Conservation (phyloP, 2,888 invertebrate genomes). For the Drosophila ezoana region DNA sequence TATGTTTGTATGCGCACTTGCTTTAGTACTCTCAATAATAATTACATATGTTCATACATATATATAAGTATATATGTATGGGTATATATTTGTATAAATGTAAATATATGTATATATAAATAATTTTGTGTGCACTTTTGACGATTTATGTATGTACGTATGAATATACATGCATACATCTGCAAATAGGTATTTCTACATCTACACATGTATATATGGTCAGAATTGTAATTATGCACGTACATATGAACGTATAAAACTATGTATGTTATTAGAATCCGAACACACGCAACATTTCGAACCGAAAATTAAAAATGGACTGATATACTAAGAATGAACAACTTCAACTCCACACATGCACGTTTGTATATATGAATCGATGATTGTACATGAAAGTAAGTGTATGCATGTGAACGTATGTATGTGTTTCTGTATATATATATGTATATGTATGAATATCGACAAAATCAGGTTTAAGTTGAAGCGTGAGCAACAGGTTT, state of each 20-base stretch:
- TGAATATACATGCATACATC: slow-evolving; percentile 16
- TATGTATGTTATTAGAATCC: slow-evolving; percentile 42
- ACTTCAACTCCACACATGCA: slow-evolving; percentile 54
- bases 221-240: slow-evolving; percentile 26
- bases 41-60: slow-evolving; percentile 3
- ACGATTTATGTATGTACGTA: slow-evolving; percentile 4
- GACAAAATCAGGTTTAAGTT: slow-evolving; percentile 55
- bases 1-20: slow-evolving; percentile 13
- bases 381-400: slow-evolving; percentile 39
- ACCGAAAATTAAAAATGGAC: slow-evolving; percentile 59
- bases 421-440: slow-evolving; percentile 4
- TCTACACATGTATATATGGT: background rate
- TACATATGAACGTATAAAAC: slow-evolving; percentile 34
- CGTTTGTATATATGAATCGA: slow-evolving; percentile 26
- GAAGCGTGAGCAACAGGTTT: slow-evolving; percentile 59
- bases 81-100: slow-evolving; percentile 6
- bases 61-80: background rate
- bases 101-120: slow-evolving; percentile 2
- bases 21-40: slow-evolving; percentile 27
- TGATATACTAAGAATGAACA: slow-evolving; percentile 57
- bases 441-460: too few relatives aligned
- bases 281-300: slow-evolving; percentile 55
- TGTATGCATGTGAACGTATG: slow-evolving; percentile 22
- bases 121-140: slow-evolving; percentile 1
- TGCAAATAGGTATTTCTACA: background rate